Evolutionary conservation across 2,888 invertebrate genomes (phyloP).

Genomic region (Cerceris ruficornis): DNA sequence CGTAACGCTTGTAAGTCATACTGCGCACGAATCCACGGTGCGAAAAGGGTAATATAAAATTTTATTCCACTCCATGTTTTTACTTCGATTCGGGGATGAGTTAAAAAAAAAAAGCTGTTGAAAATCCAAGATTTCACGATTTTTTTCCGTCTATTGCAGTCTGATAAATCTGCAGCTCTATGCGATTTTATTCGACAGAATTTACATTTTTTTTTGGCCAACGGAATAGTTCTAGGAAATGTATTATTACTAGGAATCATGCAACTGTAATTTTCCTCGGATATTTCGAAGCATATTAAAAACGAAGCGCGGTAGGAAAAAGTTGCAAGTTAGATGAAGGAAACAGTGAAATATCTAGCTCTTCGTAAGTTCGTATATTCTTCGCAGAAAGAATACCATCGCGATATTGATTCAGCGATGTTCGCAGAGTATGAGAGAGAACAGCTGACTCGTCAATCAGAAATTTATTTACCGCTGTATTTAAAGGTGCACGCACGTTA

Average conservation of each 20-base stretch:
- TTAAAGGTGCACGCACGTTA: constrained; percentile 5
- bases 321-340: no score
- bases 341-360: no score
- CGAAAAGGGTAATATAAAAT: neutral
- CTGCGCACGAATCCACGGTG: neutral
- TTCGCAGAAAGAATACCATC: neutral
- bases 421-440: neutral
- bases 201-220: no score
- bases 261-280: neutral
- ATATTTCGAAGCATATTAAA: neutral
- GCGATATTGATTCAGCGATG: neutral
- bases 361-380: no score
- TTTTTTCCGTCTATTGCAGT: no score
- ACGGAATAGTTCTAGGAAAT: no score
- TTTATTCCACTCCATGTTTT: neutral
- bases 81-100: no score
- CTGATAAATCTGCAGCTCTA: no score
- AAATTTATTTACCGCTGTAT: constrained; percentile 4
- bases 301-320: neutral
- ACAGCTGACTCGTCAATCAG: neutral
- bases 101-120: no score
- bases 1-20: neutral
- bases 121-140: no score
- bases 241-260: neutral
- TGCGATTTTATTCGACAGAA: no score